Evolutionary conservation across 2,113 vertebrate genomes (phyloP).

Genomic region (Monarcha castaneiventris): DNA sequence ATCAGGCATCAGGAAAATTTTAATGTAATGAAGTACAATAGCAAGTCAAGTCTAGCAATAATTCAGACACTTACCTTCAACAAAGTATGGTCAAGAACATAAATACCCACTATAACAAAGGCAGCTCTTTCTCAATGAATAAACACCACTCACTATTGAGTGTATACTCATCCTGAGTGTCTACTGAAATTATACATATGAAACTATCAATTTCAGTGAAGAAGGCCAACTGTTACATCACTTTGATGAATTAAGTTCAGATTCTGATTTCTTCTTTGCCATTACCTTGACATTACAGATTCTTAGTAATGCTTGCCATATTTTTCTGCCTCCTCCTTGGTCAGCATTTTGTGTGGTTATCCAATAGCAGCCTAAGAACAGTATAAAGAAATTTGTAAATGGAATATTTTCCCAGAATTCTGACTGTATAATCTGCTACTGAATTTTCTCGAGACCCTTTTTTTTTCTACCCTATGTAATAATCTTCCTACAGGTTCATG

Average conservation of each 20-base stretch:
- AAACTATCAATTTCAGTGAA: not conserved
- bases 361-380: not conserved
- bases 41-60: not conserved
- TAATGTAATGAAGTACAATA: not conserved
- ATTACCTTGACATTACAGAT: not conserved
- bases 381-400: not conserved
- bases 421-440: not conserved
- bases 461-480: accelerated
- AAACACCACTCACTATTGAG: not conserved
- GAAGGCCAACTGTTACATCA: not conserved
- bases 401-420: not conserved
- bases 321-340: not conserved
- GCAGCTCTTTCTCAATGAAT: not conserved
- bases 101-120: not conserved
- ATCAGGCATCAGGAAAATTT: not conserved
- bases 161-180: not conserved
- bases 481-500: not conserved
- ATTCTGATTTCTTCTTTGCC: not conserved
- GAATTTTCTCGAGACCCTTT: not conserved
- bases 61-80: not conserved
- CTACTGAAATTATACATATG: not conserved
- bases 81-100: not conserved
- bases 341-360: not conserved
- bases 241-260: not conserved
- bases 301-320: not conserved